Conservation (phyloP, 2,888 invertebrate species). For the Hirtodrosophila alboralis region DNA sequence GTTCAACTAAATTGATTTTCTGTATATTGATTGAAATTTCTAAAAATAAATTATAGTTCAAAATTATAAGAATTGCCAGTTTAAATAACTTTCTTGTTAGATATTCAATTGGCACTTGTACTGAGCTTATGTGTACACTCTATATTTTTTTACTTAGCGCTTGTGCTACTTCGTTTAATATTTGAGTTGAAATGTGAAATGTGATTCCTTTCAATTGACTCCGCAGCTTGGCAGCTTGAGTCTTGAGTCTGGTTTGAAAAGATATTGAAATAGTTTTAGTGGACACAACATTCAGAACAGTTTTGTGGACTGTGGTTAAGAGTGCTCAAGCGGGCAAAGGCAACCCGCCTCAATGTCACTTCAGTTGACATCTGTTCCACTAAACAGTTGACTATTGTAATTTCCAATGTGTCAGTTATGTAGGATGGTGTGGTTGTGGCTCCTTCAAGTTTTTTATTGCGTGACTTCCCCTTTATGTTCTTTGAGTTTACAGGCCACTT, state of each 20-base stretch:
- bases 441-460: conserved; percentile 66
- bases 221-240: neutral
- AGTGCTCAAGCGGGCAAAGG: conserved; percentile 19
- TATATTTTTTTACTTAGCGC: conserved; percentile 10
- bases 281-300: too few species aligned
- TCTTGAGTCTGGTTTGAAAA: conserved; percentile 10
- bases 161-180: conserved; percentile 5
- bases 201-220: conserved; percentile 8
- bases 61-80: too few species aligned
- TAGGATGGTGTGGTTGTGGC: neutral
- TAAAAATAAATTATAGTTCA: too few species aligned
- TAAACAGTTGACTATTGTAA: conserved; percentile 60
- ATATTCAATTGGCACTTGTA: neutral
- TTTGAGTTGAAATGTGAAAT: conserved; percentile 14
- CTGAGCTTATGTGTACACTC: neutral
- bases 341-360: conserved; percentile 58
- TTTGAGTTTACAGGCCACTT: conserved; percentile 54
- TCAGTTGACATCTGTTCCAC: conserved; percentile 52
- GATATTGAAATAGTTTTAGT: conserved; percentile 40
- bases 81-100: too few species aligned
- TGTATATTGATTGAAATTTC: too few species aligned
- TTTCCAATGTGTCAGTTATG: conserved; percentile 45
- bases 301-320: conserved; percentile 10
- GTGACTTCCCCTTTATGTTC: conserved; percentile 66
- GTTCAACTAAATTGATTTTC: too few species aligned